Evolutionary conservation across 1,140 invertebrate genomes (phyloP).

Genomic region (Caerostris extrusa): DNA sequence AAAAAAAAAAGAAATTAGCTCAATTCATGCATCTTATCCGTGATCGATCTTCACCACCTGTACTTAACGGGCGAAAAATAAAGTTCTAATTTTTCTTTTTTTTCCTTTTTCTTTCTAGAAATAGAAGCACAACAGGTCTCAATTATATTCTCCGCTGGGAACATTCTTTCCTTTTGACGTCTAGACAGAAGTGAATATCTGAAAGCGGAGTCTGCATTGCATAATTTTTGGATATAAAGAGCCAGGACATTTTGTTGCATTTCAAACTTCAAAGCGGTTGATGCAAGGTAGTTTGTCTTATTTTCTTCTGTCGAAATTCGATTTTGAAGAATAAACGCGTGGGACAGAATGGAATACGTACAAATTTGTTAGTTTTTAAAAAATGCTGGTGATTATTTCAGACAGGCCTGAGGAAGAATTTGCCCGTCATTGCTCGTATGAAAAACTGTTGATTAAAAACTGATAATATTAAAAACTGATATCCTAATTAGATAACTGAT

Average conservation of each 20-base stretch:
- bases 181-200: background rate
- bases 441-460: too few relatives aligned
- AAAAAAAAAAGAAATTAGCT: background rate
- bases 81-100: background rate
- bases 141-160: background rate
- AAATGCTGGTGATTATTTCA: too few relatives aligned
- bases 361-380: too few relatives aligned
- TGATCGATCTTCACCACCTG: conserved; percentile 15
- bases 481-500: too few relatives aligned
- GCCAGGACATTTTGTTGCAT: background rate
- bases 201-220: background rate
- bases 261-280: background rate
- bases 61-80: background rate
- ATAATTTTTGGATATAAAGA: background rate
- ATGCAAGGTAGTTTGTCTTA: background rate
- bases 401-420: too few relatives aligned
- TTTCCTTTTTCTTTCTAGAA: background rate
- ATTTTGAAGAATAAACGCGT: background rate
- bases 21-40: conserved; percentile 4
- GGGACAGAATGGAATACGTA: background rate
- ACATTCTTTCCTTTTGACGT: conserved; percentile 33
- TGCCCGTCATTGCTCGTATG: too few relatives aligned
- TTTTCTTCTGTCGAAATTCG: background rate
- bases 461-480: too few relatives aligned
- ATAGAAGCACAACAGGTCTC: conserved; percentile 24